phyloP scores from a whole-genome alignment of 2,888 invertebrate genomes.

The Xanthia togata region DNA sequence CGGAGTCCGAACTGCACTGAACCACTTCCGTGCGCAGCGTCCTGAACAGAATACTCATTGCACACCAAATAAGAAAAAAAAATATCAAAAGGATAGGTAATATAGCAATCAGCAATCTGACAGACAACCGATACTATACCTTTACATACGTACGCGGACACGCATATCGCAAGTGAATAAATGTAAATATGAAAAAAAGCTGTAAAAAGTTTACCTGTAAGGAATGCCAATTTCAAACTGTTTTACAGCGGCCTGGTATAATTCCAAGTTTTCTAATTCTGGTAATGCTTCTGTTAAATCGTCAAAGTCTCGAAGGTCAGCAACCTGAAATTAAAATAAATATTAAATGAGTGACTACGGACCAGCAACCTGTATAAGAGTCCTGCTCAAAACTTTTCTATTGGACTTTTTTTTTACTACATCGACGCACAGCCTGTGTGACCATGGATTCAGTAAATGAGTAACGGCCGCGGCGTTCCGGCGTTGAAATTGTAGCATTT shows the following conservation, averaged over 20 bases:
- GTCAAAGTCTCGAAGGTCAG: conserved; percentile 97
- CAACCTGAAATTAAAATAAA: conserved; percentile 90
- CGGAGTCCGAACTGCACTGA: conserved; percentile 96
- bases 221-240: conserved; percentile 95
- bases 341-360: background rate
- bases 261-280: conserved; percentile 94
- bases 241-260: conserved; percentile 96
- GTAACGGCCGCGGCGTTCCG: too few relatives aligned
- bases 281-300: conserved; percentile 94
- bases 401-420: background rate
- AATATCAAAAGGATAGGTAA: background rate
- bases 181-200: background rate
- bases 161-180: background rate
- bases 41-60: conserved; percentile 79
- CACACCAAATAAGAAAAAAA: background rate
- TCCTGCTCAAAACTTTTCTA: background rate
- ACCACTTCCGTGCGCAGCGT: conserved; percentile 96
- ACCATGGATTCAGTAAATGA: too few relatives aligned
- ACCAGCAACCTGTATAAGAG: background rate
- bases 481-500: too few relatives aligned
- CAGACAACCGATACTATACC: background rate
- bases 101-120: background rate
- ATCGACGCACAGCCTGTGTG: too few relatives aligned
- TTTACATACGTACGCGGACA: background rate
- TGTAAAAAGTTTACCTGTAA: conserved; percentile 86